Evolutionary conservation across 2,797 vertebrate genomes (phyloP), one percentile per base, ranked within the genome.

Genomic region (Lophius americanus): DNA sequence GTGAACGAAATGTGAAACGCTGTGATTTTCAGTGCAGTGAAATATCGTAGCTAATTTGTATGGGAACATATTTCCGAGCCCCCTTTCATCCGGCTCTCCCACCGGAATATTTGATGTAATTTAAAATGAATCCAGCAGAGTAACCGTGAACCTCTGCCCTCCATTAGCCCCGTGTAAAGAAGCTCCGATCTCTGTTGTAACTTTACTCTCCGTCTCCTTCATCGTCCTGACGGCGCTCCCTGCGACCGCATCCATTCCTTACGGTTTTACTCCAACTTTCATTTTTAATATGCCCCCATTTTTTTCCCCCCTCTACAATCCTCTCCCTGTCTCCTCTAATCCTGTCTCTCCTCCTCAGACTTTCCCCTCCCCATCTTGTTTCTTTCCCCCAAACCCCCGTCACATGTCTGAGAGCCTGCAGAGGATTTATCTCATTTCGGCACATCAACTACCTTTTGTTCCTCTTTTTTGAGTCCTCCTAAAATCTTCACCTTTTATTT

Each of bases 371-470:
- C 58, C 12, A 8, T 60, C 70, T 43, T 9, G 14, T 62, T 66
- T 64, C 73, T 63, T 58, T 81, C 57, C 73, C 23, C 64, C 36
- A 79, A 83, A 68, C 59, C 68, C 43, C 51, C 6, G 54, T 89
- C 84, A 88, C 85, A 85, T 85, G 83, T 76, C 72, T 76, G 66
- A 75, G 67, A 84, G 82, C 79, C 79, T 76, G 82, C 64, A 12
- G 75, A 12, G 75, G 68, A 64, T n/a, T 14, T 66, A 81, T 88
- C 76, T 82, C 62, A 81, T 60, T 70, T 82, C 51, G 44, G 56
- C 50, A 65, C 43, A 49, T 70, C 61, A 54, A 67, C 60, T 53
- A 60, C 41, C 55, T 65, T 23, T 65, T 69, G 44, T 38, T 59
- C 41, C 43, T 60, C 46, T 46, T 41, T 53, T 33, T 39, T 9